These are phyloP conservation scores for Parotocinclus haroldoi DNA, from an alignment of 2,797 vertebrate species.

Conservation along the genomic window DNA sequence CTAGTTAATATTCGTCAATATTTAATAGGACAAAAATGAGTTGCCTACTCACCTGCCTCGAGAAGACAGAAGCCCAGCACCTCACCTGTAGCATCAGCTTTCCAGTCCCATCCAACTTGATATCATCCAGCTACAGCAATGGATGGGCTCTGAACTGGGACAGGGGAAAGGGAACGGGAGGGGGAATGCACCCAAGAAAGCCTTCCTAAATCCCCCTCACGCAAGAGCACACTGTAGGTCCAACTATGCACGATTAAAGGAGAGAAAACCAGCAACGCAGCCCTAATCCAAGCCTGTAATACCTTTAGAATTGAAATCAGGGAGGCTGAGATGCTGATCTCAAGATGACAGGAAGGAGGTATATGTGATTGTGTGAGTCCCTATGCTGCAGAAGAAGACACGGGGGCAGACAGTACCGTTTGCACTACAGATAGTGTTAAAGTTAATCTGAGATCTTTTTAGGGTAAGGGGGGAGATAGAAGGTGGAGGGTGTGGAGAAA, in stretches of 20 bases:
- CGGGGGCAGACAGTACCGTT: constrained; percentile 61
- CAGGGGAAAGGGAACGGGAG: constrained; percentile 44
- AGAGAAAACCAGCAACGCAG: constrained; percentile 45
- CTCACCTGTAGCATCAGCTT: constrained; percentile 66
- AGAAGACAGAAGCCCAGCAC: constrained; percentile 67
- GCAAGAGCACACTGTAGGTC: constrained; percentile 43
- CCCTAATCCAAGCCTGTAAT: constrained; percentile 38
- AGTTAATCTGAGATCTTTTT: constrained; percentile 74
- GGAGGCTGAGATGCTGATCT: constrained; percentile 47
- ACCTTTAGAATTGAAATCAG: constrained; percentile 32
- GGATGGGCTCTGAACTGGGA: constrained; percentile 50
- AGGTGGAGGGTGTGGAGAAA: constrained; percentile 61
- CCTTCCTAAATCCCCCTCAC: constrained; percentile 45
- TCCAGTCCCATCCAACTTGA: constrained; percentile 67
- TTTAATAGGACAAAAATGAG: constrained; percentile 3
- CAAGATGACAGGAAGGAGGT: constrained; percentile 31
- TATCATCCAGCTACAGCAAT: constrained; percentile 59
- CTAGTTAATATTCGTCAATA: constrained; percentile 5
- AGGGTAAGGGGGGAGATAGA: constrained; percentile 55
- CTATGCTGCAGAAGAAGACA: constrained; percentile 49
- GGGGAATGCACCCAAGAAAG: constrained; percentile 43
- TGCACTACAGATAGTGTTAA: constrained; percentile 68
- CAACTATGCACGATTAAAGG: constrained; percentile 49
- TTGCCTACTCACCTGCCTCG: constrained; percentile 68
- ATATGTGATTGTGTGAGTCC: constrained; percentile 41